Conservation (phyloP, 1,140 invertebrate genomes). For the Bombus affinis region DNA sequence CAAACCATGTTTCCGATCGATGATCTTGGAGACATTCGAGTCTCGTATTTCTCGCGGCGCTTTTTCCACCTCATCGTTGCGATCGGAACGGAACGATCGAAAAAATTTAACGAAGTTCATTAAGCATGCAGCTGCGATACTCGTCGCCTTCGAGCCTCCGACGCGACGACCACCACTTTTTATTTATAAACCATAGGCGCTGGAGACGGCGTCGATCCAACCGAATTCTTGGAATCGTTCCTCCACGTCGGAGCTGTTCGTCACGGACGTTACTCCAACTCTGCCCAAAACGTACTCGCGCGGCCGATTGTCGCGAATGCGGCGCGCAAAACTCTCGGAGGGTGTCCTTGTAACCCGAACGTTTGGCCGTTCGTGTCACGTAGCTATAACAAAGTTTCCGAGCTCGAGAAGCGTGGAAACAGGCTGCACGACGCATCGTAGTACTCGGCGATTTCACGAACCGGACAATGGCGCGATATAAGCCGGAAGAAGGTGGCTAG, state of each 20-base stretch:
- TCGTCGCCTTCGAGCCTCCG: not conserved
- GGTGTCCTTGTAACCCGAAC: constrained; percentile 26
- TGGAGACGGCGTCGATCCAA: not conserved
- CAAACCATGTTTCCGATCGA: not conserved
- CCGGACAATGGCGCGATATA: constrained; percentile 59
- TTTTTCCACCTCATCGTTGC: not conserved
- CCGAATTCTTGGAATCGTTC: not conserved
- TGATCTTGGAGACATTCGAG: not conserved
- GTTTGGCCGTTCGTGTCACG: constrained; percentile 29
- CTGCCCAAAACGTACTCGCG: too few relatives aligned
- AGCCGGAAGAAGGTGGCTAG: constrained; percentile 55
- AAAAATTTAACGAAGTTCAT: not conserved
- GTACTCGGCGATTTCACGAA: constrained; percentile 45
- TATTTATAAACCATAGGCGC: not conserved
- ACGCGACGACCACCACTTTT: not conserved
- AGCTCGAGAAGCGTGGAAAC: constrained; percentile 40
- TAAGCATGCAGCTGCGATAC: not conserved
- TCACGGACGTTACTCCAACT: not conserved
- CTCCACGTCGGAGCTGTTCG: not conserved
- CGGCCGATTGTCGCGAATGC: not conserved
- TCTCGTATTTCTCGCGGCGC: not conserved
- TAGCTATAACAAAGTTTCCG: constrained; percentile 39
- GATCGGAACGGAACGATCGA: not conserved
- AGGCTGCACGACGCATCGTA: constrained; percentile 27
- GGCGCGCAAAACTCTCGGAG: not conserved